A percentile compares a stretch with the other conserved stretches of the same genome.
Evolutionary conservation across 2,888 invertebrate genomes (phyloP).

Genomic region (Dichetophora obliterata): DNA sequence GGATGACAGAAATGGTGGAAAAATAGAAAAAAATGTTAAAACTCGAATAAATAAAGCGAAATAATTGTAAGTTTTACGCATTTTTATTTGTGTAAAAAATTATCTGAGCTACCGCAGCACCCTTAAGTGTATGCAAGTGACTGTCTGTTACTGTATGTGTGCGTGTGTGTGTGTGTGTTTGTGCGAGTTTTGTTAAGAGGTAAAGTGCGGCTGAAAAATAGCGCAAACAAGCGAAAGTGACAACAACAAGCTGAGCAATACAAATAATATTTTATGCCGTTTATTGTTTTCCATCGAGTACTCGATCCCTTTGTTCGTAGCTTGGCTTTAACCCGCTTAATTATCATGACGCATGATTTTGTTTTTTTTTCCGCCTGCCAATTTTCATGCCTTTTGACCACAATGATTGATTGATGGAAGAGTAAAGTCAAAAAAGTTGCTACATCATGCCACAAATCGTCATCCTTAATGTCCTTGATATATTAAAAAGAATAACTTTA

Average conservation of each 20-base stretch:
- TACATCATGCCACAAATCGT: not conserved
- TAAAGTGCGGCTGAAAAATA: slow-evolving; percentile 34
- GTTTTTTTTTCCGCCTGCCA: slow-evolving; percentile 3
- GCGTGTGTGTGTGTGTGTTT: not conserved
- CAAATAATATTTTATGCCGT: slow-evolving; percentile 44
- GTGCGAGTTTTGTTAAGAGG: slow-evolving; percentile 24
- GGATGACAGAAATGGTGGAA: not conserved
- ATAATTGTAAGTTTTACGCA: not conserved
- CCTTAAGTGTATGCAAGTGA: not conserved
- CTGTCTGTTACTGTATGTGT: too few relatives aligned
- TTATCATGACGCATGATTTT: slow-evolving; percentile 9
- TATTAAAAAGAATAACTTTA: too few relatives aligned
- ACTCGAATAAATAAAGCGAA: slow-evolving; percentile 8
- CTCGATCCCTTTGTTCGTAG: not conserved
- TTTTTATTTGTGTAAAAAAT: slow-evolving; percentile 24
- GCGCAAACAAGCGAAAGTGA: slow-evolving; percentile 35
- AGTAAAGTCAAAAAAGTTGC: slow-evolving; percentile 37
- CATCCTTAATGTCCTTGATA: not conserved
- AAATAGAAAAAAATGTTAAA: not conserved
- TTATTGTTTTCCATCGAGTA: slow-evolving; percentile 45
- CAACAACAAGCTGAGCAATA: slow-evolving; percentile 6
- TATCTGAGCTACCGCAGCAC: not conserved
- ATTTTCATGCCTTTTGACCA: slow-evolving; percentile 37
- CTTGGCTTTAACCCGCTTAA: not conserved
- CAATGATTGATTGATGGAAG: slow-evolving; percentile 52